Percentiles rank a stretch among this genome's conserved stretches.
Evolutionary conservation across 2,113 vertebrate species (phyloP).

Genomic region (Myotis yumanensis): DNA sequence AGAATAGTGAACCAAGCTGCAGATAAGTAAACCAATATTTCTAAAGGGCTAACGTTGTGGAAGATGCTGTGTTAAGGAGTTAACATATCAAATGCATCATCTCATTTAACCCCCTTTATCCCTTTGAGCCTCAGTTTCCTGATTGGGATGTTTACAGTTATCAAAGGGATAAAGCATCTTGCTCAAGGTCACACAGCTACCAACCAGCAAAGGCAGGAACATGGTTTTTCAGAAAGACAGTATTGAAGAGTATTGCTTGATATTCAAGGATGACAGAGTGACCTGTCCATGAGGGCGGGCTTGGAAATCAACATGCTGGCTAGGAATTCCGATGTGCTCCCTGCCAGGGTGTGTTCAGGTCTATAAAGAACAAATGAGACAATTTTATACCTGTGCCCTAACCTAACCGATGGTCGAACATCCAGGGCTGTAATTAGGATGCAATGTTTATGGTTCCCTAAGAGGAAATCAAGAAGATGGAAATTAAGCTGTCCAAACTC

Average conservation of each 20-base stretch:
- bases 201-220: background rate
- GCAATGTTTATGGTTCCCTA: background rate
- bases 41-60: background rate
- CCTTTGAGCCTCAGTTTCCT: no score
- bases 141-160: no score
- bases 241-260: background rate
- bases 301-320: constrained; percentile 24
- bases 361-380: constrained; percentile 23
- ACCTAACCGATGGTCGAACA: background rate
- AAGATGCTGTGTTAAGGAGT: background rate
- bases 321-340: background rate
- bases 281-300: background rate
- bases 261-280: background rate
- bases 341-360: background rate
- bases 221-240: background rate
- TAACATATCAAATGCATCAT: background rate
- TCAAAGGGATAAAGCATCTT: background rate
- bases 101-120: background rate
- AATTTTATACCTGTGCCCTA: background rate
- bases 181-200: background rate
- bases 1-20: constrained; percentile 1
- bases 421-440: background rate
- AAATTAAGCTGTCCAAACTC: background rate
- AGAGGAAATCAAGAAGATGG: constrained; percentile 40
- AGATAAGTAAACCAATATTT: background rate